These are phyloP conservation scores for Albula goreensis DNA, from an alignment of 2,113 vertebrate species.

Conservation along the genomic window DNA sequence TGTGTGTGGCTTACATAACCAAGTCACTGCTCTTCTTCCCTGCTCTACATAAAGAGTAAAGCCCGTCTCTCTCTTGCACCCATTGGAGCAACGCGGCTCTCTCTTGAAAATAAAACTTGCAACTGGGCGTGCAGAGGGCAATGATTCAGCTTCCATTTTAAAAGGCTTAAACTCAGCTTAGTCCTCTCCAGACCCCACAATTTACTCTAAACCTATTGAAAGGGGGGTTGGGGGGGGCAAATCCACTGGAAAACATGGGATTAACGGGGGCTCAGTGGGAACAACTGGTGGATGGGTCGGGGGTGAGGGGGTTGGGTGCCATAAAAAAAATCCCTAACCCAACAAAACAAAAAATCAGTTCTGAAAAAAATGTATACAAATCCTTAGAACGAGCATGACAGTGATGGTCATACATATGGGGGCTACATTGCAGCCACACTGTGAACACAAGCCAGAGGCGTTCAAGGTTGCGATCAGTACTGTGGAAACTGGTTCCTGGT, in stretches of 20 bases:
- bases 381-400: not conserved
- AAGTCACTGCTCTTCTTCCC: not conserved
- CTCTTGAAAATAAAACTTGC: not conserved
- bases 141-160: constrained; percentile 30
- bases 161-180: constrained; percentile 34
- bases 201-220: constrained; percentile 35
- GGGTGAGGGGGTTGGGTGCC: too few relatives aligned
- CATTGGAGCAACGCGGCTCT: not conserved
- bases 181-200: constrained; percentile 27
- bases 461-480: too few relatives aligned
- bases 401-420: not conserved
- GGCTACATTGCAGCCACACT: too few relatives aligned
- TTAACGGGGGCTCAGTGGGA: not conserved
- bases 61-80: constrained; percentile 14
- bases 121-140: not conserved
- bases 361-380: not conserved
- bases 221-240: constrained; percentile 22
- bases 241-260: constrained; percentile 29
- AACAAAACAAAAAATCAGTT: not conserved
- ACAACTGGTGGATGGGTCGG: not conserved
- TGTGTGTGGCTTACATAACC: constrained; percentile 29
- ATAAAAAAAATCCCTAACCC: not conserved
- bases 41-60: constrained; percentile 28
- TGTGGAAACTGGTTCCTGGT: too few relatives aligned
- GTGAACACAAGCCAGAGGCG: too few relatives aligned